Percentiles rank a stretch among this genome's conserved stretches.
phyloP scores from a whole-genome alignment of 2,888 invertebrate species.

The Serrognathus titanus region DNA sequence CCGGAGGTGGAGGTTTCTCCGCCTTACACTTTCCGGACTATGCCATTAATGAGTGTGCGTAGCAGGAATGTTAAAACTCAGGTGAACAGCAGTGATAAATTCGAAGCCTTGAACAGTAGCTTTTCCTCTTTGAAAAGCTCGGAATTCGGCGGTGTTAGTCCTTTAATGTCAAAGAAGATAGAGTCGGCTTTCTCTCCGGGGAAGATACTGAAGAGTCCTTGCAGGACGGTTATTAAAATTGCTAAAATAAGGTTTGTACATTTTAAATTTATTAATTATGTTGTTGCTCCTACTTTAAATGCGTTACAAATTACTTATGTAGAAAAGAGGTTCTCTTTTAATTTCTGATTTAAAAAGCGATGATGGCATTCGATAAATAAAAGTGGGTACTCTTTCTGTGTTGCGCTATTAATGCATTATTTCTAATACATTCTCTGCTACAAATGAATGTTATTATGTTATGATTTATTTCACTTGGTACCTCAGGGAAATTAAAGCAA shows the following conservation, averaged over 20 bases:
- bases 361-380: too few relatives aligned
- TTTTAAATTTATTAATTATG: too few relatives aligned
- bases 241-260: conserved; percentile 44
- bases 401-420: too few relatives aligned
- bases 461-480: too few relatives aligned
- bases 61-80: not conserved
- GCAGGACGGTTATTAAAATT: conserved; percentile 43
- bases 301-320: too few relatives aligned
- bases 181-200: conserved; percentile 24
- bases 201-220: conserved; percentile 41
- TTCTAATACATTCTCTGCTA: too few relatives aligned
- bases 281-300: too few relatives aligned
- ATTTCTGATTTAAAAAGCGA: too few relatives aligned
- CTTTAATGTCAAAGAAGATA: conserved; percentile 19
- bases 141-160: conserved; percentile 37
- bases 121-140: conserved; percentile 43
- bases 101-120: conserved; percentile 31
- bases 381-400: too few relatives aligned
- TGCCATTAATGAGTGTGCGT: not conserved
- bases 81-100: conserved; percentile 3
- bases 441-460: too few relatives aligned
- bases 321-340: too few relatives aligned
- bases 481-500: too few relatives aligned
- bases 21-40: conserved; percentile 4
- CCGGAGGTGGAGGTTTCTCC: conserved; percentile 6